These are phyloP conservation scores for Onthophagus sagittarius DNA, from an alignment of 2,888 invertebrate genomes.

Conservation along the genomic window DNA sequence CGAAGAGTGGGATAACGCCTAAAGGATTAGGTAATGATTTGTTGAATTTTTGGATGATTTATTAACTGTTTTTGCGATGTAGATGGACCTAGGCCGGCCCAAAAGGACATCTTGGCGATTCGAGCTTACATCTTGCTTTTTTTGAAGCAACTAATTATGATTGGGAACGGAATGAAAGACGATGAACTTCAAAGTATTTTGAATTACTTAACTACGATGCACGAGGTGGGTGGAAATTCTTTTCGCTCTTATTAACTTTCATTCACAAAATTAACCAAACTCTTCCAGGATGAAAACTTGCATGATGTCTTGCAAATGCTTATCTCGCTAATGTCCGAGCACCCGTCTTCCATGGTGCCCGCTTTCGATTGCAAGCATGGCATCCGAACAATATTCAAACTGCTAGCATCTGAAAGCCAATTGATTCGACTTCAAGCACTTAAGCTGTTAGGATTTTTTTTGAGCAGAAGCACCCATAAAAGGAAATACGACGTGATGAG, in stretches of 20 bases:
- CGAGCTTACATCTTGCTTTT: conserved; percentile 93
- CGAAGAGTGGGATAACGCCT: conserved; percentile 92
- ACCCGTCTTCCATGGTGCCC: conserved; percentile 98
- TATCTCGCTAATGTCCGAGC: conserved; percentile 96
- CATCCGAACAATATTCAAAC: conserved; percentile 93
- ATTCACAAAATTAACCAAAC: background rate
- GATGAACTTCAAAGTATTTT: conserved; percentile 98
- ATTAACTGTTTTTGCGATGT: conserved; percentile 35
- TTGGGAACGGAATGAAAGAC: conserved; percentile 95
- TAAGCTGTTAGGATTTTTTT: conserved; percentile 94
- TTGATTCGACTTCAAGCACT: conserved; percentile 92
- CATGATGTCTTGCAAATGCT: conserved; percentile 97
- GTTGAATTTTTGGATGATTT: background rate
- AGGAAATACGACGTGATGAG: conserved; percentile 99
- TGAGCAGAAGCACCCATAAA: conserved; percentile 97
- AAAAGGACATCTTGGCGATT: conserved; percentile 91
- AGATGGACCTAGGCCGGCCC: conserved; percentile 93
- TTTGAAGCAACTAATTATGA: conserved; percentile 93
- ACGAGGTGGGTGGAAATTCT: conserved; percentile 67
- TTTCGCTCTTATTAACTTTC: background rate
- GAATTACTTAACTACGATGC: conserved; percentile 96
- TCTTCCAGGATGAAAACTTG: conserved; percentile 86
- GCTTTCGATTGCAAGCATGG: conserved; percentile 98
- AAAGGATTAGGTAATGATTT: conserved; percentile 82
- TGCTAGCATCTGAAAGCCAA: conserved; percentile 94